Evolutionary conservation across 64 coral and sea anemone genomes (phyloP), one percentile per base, ranked within the genome.

Genomic region (Montipora foliosa): DNA sequence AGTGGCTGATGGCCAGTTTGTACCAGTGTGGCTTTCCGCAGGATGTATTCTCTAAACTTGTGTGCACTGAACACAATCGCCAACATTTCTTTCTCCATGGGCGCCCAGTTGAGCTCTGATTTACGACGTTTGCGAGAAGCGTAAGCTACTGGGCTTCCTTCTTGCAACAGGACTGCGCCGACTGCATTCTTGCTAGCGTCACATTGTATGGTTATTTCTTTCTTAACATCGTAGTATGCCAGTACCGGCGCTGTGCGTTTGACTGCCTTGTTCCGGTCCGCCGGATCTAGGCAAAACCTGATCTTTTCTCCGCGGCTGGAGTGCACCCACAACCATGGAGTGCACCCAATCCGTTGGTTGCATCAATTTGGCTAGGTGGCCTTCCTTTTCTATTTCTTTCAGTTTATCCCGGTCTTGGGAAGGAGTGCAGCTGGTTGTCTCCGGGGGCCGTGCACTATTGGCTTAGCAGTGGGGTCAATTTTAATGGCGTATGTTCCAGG

Each of bases 61-160:
- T 91, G 74, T 61, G 72, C 78, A 53, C 93, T 91, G 62, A 77
- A 95, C 9, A 91, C 94, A n/a, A 88, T 88, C 9, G 60, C 89
- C 19, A 75, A n/a, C 88, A 95, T 80, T 81, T 91, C 89, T 67
- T 95, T 92, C 76, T 92, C 89, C 14, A 88, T 92, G 5, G 94
- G 76, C 44, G 76, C 76, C 74, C 83, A 95, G 82, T 75, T 91
- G 12, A 91, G 8, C 66, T 92, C 83, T 48, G 83, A 91, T 47
- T 24, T 51, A 11, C 79, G 47, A 8, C 88, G 94, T 62, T 95
- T 92, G 11, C 77, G 75, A 76, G 77, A 83, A 2, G 84, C 79
- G 45, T 84, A 95, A 17, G 78, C 83, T 44, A 95, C n/a, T 67
- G 75, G 75, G 4, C 58, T 45, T 5, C 93, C 74, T n/a, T 95